Evolutionary conservation across 2,113 vertebrate genomes (phyloP).

Genomic region (Speoplatyrhinus poulsoni): DNA sequence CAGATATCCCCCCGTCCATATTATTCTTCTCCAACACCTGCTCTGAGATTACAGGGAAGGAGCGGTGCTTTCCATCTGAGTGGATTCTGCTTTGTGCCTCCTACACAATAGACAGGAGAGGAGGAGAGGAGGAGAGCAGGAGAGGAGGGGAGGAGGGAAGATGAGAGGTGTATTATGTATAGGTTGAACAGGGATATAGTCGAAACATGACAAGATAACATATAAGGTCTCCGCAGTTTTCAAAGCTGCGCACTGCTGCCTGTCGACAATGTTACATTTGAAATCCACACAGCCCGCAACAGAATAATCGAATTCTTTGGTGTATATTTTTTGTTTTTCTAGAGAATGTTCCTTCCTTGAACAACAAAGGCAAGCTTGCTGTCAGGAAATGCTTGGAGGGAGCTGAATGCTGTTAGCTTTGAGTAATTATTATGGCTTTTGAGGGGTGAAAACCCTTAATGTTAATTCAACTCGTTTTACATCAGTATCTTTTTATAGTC

Average conservation of each 20-base stretch:
- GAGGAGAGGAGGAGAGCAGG: conserved; percentile 7
- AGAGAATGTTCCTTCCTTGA: conserved; percentile 36
- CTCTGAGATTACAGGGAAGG: conserved; percentile 21
- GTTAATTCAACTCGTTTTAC: no score
- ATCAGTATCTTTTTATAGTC: no score
- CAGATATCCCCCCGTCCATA: conserved; percentile 1
- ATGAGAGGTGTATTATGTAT: background rate
- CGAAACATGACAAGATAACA: no score
- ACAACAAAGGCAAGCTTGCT: conserved; percentile 34
- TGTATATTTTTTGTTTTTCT: conserved; percentile 36
- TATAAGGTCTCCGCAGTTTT: no score
- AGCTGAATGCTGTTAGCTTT: no score
- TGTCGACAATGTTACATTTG: conserved; percentile 18
- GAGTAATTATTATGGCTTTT: no score
- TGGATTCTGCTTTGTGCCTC: conserved; percentile 66
- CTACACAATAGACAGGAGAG: conserved; percentile 58
- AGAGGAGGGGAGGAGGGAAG: conserved; percentile 31
- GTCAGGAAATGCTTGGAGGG: no score
- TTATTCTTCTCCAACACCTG: conserved; percentile 26
- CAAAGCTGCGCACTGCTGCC: background rate
- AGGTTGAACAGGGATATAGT: background rate
- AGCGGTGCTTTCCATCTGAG: conserved; percentile 56
- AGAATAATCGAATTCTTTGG: conserved; percentile 29
- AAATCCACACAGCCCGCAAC: conserved; percentile 24
- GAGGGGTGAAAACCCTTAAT: no score